Base-by-base conservation (phyloP, 1,140 invertebrate species). In the Hyphantria cunea region DNA sequence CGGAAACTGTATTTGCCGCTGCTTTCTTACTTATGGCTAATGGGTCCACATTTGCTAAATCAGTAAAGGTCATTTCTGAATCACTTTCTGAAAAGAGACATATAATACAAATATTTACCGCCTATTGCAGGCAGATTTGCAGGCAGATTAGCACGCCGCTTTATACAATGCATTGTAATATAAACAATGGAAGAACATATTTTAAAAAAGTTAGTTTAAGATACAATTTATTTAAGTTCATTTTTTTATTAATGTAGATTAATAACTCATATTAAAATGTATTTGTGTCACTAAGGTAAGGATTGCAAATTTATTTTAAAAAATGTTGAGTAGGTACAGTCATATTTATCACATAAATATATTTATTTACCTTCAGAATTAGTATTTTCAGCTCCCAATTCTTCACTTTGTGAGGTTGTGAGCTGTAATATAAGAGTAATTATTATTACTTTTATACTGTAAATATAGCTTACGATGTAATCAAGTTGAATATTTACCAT, bases 41-140 rank as follows among this genome's bases (percentile, higher is more conserved):
- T 11, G 39, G 6, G 6, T 80, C 69, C 3, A 82, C 72, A 3
- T 81, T 74, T n/a, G 81, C 47, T 13, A 81, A 50, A 42, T 89
- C 86, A 7, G 78, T 72, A 33, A 76, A 76, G 0, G 73, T 73
- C n/a, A 67, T 56, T 45, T 82, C 82, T 0, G 61, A 12, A 31
- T 89, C 84, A 33, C 82, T 86, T n/a, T 86, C 89, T 86, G 66
- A 14, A 80, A 56, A 13, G 7, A n/a, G 37, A 9, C 37, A 39
- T 7, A 39, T 39, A 39, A 3, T 1, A 11, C 3, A 1, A 3
- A 39, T 39, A 39, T 1, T 39, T 39, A 39, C 17, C 34, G 34
- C 8, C 34, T 37, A 37, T 7, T 37, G 17, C 5, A 3, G 5
- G 17, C 1, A 5, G 17, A 25, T 5, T 25, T n/a, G n/a, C n/a